These are phyloP conservation scores for Peromyscus leucopus DNA, from an alignment of 2,113 vertebrate genomes.

Conservation along the genomic window DNA sequence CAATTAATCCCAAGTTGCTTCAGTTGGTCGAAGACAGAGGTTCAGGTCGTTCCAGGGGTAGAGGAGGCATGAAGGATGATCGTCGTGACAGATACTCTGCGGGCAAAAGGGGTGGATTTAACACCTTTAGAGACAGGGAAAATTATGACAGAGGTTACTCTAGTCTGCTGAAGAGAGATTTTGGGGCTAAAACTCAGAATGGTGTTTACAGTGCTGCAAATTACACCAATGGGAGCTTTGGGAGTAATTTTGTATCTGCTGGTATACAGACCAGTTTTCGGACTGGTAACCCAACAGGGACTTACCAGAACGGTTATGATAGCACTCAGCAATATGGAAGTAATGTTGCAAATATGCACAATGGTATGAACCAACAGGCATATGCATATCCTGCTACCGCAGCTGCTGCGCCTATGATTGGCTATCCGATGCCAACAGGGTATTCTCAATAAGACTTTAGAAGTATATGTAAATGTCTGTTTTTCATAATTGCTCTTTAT, in stretches of 20 bases:
- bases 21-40: constrained; percentile 99
- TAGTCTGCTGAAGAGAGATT: constrained; percentile 94
- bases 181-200: constrained; percentile 94
- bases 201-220: constrained; percentile 93
- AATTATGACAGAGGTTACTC: constrained; percentile 94
- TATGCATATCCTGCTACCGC: constrained; percentile 93
- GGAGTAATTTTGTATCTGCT: constrained; percentile 91
- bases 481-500: constrained; percentile 93
- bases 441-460: constrained; percentile 94
- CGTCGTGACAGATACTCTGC: constrained; percentile 98
- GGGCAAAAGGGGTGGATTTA: constrained; percentile 96
- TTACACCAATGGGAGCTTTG: constrained; percentile 93
- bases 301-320: constrained; percentile 95
- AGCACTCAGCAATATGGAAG: constrained; percentile 93
- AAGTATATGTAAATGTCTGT: constrained; percentile 90
- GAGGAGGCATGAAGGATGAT: constrained; percentile 94
- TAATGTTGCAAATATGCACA: constrained; percentile 93
- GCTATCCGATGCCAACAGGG: constrained; percentile 96
- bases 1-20: constrained; percentile 99
- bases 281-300: constrained; percentile 90
- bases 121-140: constrained; percentile 96
- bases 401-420: constrained; percentile 94
- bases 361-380: constrained; percentile 96
- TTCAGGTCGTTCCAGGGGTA: constrained; percentile 97
- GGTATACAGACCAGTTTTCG: constrained; percentile 94